phyloP scores from a whole-genome alignment of 64 coral and sea anemone species.

The Porites australiensis region DNA sequence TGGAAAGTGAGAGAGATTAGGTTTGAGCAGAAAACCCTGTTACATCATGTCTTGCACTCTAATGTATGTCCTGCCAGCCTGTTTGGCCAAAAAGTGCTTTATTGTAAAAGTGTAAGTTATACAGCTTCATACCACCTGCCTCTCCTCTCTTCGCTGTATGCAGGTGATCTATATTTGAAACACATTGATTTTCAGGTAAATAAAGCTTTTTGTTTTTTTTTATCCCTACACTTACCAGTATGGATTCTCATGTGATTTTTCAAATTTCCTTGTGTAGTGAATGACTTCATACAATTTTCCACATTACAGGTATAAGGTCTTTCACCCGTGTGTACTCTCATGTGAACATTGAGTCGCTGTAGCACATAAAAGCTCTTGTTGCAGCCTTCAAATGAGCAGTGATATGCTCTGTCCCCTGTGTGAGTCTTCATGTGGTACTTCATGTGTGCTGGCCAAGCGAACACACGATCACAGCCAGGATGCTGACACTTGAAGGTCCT shows the following conservation, averaged over 20 bases:
- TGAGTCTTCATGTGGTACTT: constrained; percentile 97
- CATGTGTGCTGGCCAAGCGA: constrained; percentile 96
- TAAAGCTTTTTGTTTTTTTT: too few relatives aligned
- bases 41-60: too few relatives aligned
- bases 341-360: constrained; percentile 90
- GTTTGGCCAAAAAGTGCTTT: too few relatives aligned
- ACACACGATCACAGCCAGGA: constrained; percentile 88
- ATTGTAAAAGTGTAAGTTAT: too few relatives aligned
- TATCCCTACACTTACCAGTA: constrained; percentile 63
- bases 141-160: too few relatives aligned
- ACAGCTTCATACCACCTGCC: too few relatives aligned
- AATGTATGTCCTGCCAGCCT: too few relatives aligned
- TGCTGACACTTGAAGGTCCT: constrained; percentile 90
- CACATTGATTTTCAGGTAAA: too few relatives aligned
- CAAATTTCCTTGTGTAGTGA: constrained; percentile 92
- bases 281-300: constrained; percentile 82
- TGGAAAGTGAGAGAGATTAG: too few relatives aligned
- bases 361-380: constrained; percentile 91
- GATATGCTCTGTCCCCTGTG: constrained; percentile 85
- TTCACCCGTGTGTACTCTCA: constrained; percentile 88
- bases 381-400: constrained; percentile 89
- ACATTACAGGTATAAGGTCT: constrained; percentile 85
- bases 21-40: too few relatives aligned
- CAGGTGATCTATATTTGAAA: too few relatives aligned
- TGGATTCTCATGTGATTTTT: constrained; percentile 98